Percentiles rank a stretch among this genome's conserved stretches.
Conservation (phyloP, 2,888 invertebrate species). For the Hypolimnas misippus region DNA sequence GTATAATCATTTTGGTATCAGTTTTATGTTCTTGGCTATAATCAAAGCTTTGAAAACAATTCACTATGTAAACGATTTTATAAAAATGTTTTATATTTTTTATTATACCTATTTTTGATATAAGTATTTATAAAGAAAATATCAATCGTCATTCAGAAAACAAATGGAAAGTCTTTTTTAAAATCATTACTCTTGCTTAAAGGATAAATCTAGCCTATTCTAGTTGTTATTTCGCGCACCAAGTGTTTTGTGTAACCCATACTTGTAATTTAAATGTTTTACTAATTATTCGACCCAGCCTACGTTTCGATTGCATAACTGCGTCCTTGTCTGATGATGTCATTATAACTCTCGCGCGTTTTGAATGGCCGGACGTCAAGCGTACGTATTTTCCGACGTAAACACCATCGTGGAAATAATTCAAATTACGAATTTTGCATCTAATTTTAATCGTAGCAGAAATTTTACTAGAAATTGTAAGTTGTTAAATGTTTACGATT, state of each 20-base stretch:
- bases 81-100: no score
- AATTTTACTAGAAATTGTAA: not conserved
- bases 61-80: no score
- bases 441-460: not conserved
- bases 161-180: not conserved
- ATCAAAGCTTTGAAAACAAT: no score
- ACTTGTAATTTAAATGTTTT: conserved; percentile 18
- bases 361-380: conserved; percentile 36
- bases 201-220: not conserved
- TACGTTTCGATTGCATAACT: conserved; percentile 54
- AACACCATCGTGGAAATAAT: conserved; percentile 20
- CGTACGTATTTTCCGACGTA: conserved; percentile 33
- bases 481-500: not conserved
- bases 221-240: not conserved
- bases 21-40: no score
- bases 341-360: conserved; percentile 44
- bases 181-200: conserved; percentile 25
- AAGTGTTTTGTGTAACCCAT: not conserved
- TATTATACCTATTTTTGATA: not conserved
- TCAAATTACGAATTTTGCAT: conserved; percentile 4
- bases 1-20: conserved; percentile 24
- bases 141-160: not conserved
- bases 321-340: conserved; percentile 66
- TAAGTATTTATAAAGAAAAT: not conserved
- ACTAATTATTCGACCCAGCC: conserved; percentile 29